phyloP scores from a whole-genome alignment of 2,797 vertebrate genomes.

The Acipenser ruthenus region DNA sequence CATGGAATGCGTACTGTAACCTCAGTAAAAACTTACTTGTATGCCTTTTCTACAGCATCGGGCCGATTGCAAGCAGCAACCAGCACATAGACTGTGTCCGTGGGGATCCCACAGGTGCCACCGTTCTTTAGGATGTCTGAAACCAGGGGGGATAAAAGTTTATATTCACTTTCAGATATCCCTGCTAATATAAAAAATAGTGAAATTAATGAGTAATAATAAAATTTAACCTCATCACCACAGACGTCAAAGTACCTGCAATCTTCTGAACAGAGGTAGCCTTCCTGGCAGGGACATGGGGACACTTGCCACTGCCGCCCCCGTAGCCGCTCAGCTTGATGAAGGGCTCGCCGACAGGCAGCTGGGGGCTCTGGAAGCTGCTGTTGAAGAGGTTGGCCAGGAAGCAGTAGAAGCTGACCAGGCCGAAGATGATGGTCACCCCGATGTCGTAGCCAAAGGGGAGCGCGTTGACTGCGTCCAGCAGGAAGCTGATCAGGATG shows the following conservation, averaged over 20 bases:
- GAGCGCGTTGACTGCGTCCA: slow-evolving; percentile 59
- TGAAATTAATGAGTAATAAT: neutral
- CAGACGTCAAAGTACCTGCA: slow-evolving; percentile 57
- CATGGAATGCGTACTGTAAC: no score
- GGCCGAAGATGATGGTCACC: slow-evolving; percentile 69
- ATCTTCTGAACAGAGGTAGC: slow-evolving; percentile 72
- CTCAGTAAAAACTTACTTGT: slow-evolving; percentile 51
- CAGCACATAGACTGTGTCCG: slow-evolving; percentile 82
- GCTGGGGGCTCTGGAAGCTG: slow-evolving; percentile 61
- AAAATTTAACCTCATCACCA: no score
- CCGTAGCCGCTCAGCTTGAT: slow-evolving; percentile 59
- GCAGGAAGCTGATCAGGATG: slow-evolving; percentile 71
- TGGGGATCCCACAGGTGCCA: slow-evolving; percentile 79
- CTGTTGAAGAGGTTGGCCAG: slow-evolving; percentile 63
- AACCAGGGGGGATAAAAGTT: neutral
- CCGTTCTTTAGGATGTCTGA: slow-evolving; percentile 80
- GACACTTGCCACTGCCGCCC: slow-evolving; percentile 52
- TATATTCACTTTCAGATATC: neutral
- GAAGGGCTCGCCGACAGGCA: slow-evolving; percentile 66
- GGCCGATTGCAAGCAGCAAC: slow-evolving; percentile 80
- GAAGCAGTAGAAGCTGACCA: slow-evolving; percentile 81
- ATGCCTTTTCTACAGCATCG: slow-evolving; percentile 75
- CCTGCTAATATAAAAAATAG: neutral
- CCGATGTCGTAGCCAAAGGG: slow-evolving; percentile 70
- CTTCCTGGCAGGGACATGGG: slow-evolving; percentile 67